phyloP scores from a whole-genome alignment of 2,888 invertebrate species.

The Eupithecia dodoneata region DNA sequence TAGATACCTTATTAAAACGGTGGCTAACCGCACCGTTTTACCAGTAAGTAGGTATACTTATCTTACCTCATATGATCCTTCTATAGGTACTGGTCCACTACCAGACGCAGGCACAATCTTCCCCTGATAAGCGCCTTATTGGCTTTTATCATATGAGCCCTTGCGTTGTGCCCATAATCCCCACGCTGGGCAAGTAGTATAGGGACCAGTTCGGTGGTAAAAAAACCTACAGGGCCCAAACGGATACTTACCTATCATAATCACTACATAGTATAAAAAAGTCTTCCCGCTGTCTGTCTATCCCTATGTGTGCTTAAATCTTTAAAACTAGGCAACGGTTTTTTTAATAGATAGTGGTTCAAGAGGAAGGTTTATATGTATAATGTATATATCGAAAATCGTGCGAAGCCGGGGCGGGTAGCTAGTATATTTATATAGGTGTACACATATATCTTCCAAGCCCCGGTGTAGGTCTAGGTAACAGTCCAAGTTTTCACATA shows the following conservation, averaged over 20 bases:
- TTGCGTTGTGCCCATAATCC: neutral
- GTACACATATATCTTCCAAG: neutral
- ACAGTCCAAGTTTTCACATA: conserved; percentile 5
- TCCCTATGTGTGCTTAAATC: no score
- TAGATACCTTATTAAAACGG: neutral
- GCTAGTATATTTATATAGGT: neutral
- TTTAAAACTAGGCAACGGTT: no score
- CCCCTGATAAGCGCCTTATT: neutral
- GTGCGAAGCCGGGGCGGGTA: no score
- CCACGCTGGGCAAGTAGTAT: neutral
- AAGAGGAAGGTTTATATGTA: no score
- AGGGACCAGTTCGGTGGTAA: neutral
- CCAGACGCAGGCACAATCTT: neutral
- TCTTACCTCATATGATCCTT: neutral
- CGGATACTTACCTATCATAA: neutral
- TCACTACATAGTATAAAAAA: no score
- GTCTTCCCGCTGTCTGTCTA: no score
- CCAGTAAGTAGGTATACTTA: neutral
- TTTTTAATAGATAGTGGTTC: no score
- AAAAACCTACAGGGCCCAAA: neutral
- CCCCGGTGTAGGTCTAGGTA: neutral
- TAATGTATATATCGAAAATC: no score
- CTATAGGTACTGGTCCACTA: neutral
- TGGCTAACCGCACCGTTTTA: conserved; percentile 2
- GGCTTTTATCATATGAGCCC: no score